These are phyloP conservation scores for Drosophila kohkoa DNA, from an alignment of 1,140 invertebrate genomes.

Conservation along the genomic window DNA sequence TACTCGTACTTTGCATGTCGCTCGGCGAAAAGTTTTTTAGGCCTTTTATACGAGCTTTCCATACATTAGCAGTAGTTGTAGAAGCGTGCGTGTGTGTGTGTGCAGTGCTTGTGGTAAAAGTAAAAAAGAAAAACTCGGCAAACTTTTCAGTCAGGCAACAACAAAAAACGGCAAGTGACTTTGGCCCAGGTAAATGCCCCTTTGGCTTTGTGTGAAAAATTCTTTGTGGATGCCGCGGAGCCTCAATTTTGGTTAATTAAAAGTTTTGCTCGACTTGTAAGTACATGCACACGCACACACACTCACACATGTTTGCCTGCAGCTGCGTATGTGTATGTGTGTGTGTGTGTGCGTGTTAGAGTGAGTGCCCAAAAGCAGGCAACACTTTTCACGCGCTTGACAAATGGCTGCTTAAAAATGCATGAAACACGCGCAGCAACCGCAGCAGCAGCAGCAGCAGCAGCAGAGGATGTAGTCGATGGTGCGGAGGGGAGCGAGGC, in stretches of 20 bases:
- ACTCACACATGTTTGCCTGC: slow-evolving; percentile 1
- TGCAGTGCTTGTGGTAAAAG: background rate
- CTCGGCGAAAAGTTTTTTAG: slow-evolving; percentile 44
- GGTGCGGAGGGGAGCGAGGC: background rate
- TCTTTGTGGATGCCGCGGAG: slow-evolving; percentile 43
- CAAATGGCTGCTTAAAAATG: slow-evolving; percentile 76
- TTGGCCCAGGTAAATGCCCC: slow-evolving; percentile 27
- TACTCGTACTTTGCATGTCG: slow-evolving; percentile 51
- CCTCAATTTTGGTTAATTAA: slow-evolving; percentile 75
- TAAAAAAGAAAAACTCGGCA: slow-evolving; percentile 7
- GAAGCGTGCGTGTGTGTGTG: background rate
- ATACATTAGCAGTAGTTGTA: slow-evolving; percentile 12
- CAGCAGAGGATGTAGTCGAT: background rate
- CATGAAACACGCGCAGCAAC: slow-evolving; percentile 56
- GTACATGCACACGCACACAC: slow-evolving; percentile 5
- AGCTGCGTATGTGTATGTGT: slow-evolving; percentile 19
- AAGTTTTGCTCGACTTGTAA: slow-evolving; percentile 50
- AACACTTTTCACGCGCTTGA: slow-evolving; percentile 65
- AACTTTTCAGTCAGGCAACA: slow-evolving; percentile 21
- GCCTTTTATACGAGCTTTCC: slow-evolving; percentile 38
- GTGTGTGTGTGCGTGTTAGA: background rate
- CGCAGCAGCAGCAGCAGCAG: slow-evolving; percentile 11
- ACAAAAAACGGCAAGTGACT: background rate
- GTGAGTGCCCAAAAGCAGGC: slow-evolving; percentile 34
- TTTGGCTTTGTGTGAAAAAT: slow-evolving; percentile 43